Percentiles rank a stretch among this genome's conserved stretches.
These are phyloP conservation scores for Ectobius pallidus DNA, from an alignment of 2,888 invertebrate genomes.

Conservation along the genomic window DNA sequence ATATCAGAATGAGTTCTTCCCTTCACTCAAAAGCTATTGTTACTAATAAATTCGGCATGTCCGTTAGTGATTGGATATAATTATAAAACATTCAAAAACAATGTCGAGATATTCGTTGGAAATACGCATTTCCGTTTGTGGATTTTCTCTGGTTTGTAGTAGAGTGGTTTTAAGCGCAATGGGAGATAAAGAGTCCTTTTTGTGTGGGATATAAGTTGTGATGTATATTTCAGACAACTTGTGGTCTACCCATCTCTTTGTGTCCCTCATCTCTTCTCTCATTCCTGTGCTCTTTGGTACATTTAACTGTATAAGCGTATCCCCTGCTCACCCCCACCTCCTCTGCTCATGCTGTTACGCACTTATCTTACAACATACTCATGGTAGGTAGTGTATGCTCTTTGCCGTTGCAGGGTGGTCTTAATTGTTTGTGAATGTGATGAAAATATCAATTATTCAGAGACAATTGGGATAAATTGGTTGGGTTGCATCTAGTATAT, in stretches of 20 bases:
- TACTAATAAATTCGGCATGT: too few species aligned
- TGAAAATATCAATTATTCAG: constrained; percentile 45
- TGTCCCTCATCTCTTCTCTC: not conserved
- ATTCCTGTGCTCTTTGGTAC: constrained; percentile 13
- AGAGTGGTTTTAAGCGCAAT: too few species aligned
- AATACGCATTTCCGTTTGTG: too few species aligned
- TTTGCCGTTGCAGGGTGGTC: constrained; percentile 27
- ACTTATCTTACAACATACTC: constrained; percentile 22
- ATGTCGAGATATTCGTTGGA: too few species aligned
- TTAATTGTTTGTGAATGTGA: constrained; percentile 44
- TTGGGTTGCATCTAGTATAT: constrained; percentile 31
- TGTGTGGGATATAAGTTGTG: not conserved
- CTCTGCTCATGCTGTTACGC: constrained; percentile 4
- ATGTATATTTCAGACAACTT: constrained; percentile 25
- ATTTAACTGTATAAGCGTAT: constrained; percentile 20
- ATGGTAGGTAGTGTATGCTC: constrained; percentile 26
- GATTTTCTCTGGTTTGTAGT: too few species aligned
- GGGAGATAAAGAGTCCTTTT: too few species aligned
- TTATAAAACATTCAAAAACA: too few species aligned
- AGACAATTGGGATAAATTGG: constrained; percentile 43
- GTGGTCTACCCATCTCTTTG: not conserved
- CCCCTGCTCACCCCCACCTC: not conserved
- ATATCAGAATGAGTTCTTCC: too few species aligned
- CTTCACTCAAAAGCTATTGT: too few species aligned
- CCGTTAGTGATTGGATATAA: too few species aligned